Percentiles rank a stretch among this genome's conserved stretches.
phyloP scores from a whole-genome alignment of 1,140 invertebrate species.

The Drosophila sucinea region DNA sequence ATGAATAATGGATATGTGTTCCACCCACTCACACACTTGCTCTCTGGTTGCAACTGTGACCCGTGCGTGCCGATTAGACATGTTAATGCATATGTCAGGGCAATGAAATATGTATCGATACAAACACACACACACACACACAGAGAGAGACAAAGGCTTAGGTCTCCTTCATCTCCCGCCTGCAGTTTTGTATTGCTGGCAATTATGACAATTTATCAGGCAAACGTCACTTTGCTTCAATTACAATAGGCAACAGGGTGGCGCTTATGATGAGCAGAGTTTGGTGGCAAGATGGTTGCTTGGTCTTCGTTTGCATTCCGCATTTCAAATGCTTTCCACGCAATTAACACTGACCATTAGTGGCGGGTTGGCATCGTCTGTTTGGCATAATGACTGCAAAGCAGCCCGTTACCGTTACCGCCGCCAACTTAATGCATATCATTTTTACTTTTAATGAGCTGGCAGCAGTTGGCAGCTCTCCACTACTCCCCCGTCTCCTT shows the following conservation, averaged over 20 bases:
- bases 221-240: constrained; percentile 49
- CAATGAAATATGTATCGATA: constrained; percentile 77
- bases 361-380: constrained; percentile 37
- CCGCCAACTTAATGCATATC: constrained; percentile 78
- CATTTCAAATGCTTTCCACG: constrained; percentile 67
- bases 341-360: constrained; percentile 80
- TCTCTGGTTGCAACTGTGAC: constrained; percentile 42
- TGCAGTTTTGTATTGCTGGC: constrained; percentile 30
- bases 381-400: constrained; percentile 70
- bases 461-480: constrained; percentile 55
- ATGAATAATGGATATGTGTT: constrained; percentile 63
- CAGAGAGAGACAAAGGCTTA: constrained; percentile 3
- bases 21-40: neutral
- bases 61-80: constrained; percentile 70
- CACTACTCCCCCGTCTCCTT: neutral
- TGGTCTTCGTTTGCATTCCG: constrained; percentile 5
- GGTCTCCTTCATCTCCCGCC: constrained; percentile 12
- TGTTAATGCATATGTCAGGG: constrained; percentile 78
- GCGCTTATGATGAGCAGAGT: neutral
- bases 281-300: neutral
- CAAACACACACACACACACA: constrained; percentile 20
- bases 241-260: constrained; percentile 14
- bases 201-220: constrained; percentile 78
- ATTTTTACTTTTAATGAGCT: constrained; percentile 80
- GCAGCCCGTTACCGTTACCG: constrained; percentile 56